These are phyloP conservation scores for Pteropus alecto DNA, from an alignment of 2,113 vertebrate species.

Conservation along the genomic window DNA sequence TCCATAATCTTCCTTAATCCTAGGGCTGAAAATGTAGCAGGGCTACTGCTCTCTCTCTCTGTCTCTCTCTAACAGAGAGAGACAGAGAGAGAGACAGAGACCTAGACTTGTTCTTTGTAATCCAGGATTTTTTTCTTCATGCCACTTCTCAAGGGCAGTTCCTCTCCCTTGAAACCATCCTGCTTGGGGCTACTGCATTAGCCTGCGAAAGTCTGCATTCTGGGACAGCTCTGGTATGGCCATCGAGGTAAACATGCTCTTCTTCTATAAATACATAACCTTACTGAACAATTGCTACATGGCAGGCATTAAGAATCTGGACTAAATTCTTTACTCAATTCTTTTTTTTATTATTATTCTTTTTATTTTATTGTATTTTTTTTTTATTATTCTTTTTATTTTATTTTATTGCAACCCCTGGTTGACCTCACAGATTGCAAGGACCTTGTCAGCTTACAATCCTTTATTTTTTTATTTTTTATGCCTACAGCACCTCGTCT, in stretches of 20 bases:
- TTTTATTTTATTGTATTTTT: too few relatives aligned
- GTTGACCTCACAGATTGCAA: too few relatives aligned
- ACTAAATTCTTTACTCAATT: neutral
- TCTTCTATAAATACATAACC: neutral
- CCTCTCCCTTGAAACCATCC: neutral
- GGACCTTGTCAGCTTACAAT: too few relatives aligned
- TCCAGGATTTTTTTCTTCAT: neutral
- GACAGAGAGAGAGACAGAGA: neutral
- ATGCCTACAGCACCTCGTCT: too few relatives aligned
- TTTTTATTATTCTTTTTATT: too few relatives aligned
- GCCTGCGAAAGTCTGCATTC: neutral
- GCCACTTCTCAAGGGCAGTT: neutral
- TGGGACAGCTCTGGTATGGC: neutral
- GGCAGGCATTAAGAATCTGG: neutral
- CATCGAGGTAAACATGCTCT: neutral
- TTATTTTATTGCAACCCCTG: too few relatives aligned
- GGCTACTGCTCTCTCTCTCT: accelerated
- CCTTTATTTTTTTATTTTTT: too few relatives aligned
- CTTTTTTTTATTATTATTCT: too few relatives aligned
- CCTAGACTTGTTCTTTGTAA: neutral
- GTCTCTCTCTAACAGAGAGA: too few relatives aligned
- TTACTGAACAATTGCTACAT: neutral
- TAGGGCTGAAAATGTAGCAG: neutral
- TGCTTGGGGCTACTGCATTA: neutral
- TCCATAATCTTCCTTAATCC: neutral